phyloP scores from a whole-genome alignment of 1,140 invertebrate species.

The Akabosia matsudoensis region DNA sequence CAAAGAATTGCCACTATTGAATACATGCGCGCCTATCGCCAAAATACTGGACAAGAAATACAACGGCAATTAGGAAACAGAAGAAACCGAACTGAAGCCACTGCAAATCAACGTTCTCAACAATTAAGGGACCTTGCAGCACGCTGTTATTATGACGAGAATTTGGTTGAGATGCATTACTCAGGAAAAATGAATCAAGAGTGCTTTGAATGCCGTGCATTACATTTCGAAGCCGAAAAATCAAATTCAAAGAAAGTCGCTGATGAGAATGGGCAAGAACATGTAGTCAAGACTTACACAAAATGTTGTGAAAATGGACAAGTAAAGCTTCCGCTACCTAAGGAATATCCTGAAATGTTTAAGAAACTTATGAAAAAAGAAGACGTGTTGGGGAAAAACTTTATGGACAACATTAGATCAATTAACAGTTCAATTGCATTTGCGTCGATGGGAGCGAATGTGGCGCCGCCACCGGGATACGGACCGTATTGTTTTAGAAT shows the following conservation, averaged over 20 bases:
- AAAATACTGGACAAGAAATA: too few species aligned
- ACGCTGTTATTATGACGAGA: background rate
- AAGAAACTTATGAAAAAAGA: background rate
- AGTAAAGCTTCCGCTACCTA: background rate
- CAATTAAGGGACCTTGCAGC: too few species aligned
- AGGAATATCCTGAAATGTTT: background rate
- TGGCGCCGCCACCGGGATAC: background rate
- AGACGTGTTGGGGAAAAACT: constrained; percentile 30
- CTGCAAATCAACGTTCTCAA: too few species aligned
- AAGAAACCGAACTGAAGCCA: too few species aligned
- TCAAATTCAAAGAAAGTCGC: background rate
- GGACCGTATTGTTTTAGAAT: constrained; percentile 48
- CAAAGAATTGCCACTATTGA: too few species aligned
- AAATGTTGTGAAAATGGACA: constrained; percentile 8
- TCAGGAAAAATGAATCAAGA: background rate
- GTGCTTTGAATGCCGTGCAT: background rate
- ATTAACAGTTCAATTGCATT: constrained; percentile 48
- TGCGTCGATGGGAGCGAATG: constrained; percentile 45
- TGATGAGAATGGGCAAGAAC: background rate
- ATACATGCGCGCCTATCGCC: too few species aligned
- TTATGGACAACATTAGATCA: constrained; percentile 47
- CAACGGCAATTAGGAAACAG: too few species aligned
- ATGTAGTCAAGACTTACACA: background rate
- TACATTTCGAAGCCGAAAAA: background rate
- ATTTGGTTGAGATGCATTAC: background rate